Evolutionary conservation across 2,888 invertebrate species (phyloP).

Genomic region (Sesamia inferens): DNA sequence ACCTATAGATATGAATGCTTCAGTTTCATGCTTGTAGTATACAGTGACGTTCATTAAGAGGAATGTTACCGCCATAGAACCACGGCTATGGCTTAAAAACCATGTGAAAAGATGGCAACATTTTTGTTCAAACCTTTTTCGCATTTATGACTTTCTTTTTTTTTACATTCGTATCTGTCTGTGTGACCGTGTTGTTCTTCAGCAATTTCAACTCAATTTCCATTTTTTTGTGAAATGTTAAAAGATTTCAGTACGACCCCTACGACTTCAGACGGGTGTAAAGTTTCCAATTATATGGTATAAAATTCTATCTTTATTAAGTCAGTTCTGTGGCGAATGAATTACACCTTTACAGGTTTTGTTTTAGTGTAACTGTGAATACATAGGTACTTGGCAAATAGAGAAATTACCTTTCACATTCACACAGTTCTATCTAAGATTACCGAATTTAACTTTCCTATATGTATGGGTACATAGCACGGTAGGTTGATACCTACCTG

Average conservation of each 20-base stretch:
- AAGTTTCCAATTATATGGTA: background rate
- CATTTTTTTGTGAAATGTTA: too few species aligned
- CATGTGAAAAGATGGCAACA: slow-evolving; percentile 61
- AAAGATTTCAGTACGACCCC: too few species aligned
- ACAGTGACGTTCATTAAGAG: slow-evolving; percentile 58
- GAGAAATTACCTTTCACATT: background rate
- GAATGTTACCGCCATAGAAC: slow-evolving; percentile 65
- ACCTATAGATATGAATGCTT: background rate
- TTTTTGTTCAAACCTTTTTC: slow-evolving; percentile 58
- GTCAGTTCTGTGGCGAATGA: background rate
- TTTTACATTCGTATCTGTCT: background rate
- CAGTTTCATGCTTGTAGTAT: slow-evolving; percentile 12
- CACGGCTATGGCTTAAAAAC: slow-evolving; percentile 67
- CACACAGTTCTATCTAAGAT: background rate
- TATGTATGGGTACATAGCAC: background rate
- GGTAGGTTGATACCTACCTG: background rate
- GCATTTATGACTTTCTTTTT: slow-evolving; percentile 16
- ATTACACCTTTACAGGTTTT: background rate
- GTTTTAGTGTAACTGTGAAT: background rate
- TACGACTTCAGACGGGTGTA: too few species aligned
- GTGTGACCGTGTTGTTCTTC: background rate
- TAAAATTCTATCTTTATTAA: background rate
- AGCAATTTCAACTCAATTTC: background rate
- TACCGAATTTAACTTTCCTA: background rate
- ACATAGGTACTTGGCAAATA: background rate